A percentile compares a stretch with the other conserved stretches of the same genome.
phyloP scores from a whole-genome alignment of 2,888 invertebrate genomes.

The Apantesis nais region DNA sequence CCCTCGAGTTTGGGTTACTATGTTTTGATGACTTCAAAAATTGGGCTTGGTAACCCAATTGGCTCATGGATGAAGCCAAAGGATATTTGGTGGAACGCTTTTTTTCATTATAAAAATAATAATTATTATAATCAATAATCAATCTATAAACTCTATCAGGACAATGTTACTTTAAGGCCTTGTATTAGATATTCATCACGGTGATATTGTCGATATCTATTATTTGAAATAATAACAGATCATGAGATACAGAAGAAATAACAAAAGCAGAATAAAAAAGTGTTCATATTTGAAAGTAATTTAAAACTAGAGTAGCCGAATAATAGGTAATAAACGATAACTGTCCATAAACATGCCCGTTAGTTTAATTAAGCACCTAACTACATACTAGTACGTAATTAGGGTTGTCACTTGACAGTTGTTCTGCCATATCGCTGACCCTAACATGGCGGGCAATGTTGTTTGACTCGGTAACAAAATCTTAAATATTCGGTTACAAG shows the following conservation, averaged over 20 bases:
- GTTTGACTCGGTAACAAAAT: not conserved
- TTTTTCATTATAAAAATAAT: too few relatives aligned
- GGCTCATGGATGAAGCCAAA: too few relatives aligned
- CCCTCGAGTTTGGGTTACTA: too few relatives aligned
- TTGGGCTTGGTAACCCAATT: too few relatives aligned
- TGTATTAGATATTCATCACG: not conserved
- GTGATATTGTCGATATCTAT: not conserved
- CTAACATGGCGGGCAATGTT: not conserved
- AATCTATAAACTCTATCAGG: not conserved
- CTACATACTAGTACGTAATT: conserved; percentile 1
- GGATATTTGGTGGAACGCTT: too few relatives aligned
- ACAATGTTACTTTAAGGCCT: not conserved
- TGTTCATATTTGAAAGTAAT: conserved; percentile 19
- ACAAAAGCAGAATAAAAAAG: not conserved
- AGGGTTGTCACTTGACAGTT: conserved; percentile 27
- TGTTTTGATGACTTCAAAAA: too few relatives aligned
- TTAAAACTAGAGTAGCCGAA: conserved; percentile 12
- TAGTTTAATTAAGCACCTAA: conserved; percentile 30
- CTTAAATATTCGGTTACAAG: not conserved
- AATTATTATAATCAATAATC: not conserved
- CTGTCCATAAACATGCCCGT: conserved; percentile 27
- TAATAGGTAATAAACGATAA: conserved; percentile 20
- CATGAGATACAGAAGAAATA: not conserved
- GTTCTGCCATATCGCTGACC: not conserved
- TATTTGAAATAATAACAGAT: conserved; percentile 1